A percentile compares a stretch with the other conserved stretches of the same genome.
phyloP scores from a whole-genome alignment of 2,113 vertebrate genomes.

The Dascyllus trimaculatus region DNA sequence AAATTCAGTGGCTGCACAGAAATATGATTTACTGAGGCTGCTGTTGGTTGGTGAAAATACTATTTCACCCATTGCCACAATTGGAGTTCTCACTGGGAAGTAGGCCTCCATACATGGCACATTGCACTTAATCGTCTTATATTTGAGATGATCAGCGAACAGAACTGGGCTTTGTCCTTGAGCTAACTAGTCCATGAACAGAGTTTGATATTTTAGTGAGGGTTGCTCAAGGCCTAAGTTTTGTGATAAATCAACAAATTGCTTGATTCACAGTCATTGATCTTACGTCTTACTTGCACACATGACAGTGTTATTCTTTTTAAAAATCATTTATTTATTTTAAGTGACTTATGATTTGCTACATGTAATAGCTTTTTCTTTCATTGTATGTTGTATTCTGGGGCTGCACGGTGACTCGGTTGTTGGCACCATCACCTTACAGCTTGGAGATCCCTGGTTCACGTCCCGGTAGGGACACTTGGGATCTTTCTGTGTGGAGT shows the following conservation, averaged over 20 bases:
- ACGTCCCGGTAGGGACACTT: no score
- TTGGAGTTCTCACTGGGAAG: not conserved
- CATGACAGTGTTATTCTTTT: not conserved
- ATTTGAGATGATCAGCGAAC: not conserved
- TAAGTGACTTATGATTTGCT: not conserved
- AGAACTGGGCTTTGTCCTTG: conserved; percentile 3
- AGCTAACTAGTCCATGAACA: not conserved
- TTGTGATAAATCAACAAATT: not conserved
- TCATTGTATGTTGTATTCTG: not conserved
- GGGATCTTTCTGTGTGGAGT: no score
- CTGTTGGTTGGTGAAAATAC: not conserved
- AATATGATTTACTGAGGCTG: not conserved
- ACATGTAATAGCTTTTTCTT: not conserved
- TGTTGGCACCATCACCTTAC: no score
- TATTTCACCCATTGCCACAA: not conserved
- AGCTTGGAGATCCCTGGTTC: no score
- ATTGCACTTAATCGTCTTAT: not conserved
- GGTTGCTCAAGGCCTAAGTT: not conserved
- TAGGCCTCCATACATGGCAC: no score
- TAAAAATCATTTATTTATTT: not conserved
- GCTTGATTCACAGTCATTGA: not conserved
- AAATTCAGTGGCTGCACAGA: conserved; percentile 7
- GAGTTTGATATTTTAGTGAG: not conserved
- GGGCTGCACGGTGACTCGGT: no score
- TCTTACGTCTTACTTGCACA: not conserved